phyloP scores from a whole-genome alignment of 2,888 invertebrate species.

The Drosophila melanosoma region DNA sequence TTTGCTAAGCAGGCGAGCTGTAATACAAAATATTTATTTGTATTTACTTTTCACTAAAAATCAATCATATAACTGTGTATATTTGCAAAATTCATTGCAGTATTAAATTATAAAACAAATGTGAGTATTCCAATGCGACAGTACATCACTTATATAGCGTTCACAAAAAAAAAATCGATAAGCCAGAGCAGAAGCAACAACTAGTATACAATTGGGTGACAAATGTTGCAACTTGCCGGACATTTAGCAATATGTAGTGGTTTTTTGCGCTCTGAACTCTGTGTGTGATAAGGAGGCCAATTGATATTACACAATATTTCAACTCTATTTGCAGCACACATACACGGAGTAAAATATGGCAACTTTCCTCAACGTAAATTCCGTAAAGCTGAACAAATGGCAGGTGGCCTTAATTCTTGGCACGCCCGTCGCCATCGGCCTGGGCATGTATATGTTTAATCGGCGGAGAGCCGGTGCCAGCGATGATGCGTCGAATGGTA shows the following conservation, averaged over 20 bases:
- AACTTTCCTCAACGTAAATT: constrained; percentile 75
- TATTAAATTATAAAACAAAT: constrained; percentile 57
- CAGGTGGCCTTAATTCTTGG: constrained; percentile 94
- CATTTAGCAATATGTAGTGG: constrained; percentile 41
- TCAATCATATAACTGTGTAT: constrained; percentile 43
- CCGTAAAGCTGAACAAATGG: constrained; percentile 88
- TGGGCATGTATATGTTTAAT: constrained; percentile 88
- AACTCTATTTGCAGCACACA: constrained; percentile 52
- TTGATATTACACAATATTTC: constrained; percentile 67
- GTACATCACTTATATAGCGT: not conserved
- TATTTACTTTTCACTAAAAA: constrained; percentile 65
- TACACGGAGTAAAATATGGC: constrained; percentile 51
- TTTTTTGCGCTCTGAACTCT: constrained; percentile 8
- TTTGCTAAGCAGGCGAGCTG: constrained; percentile 59
- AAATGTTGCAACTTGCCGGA: constrained; percentile 43
- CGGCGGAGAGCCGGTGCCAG: constrained; percentile 31
- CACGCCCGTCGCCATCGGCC: constrained; percentile 92
- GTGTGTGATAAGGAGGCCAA: constrained; percentile 48
- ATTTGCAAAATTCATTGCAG: constrained; percentile 71
- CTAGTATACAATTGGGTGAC: constrained; percentile 22
- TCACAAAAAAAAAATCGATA: constrained; percentile 48
- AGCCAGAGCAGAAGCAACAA: constrained; percentile 20
- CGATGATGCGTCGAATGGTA: constrained; percentile 26
- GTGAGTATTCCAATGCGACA: constrained; percentile 50
- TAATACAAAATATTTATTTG: constrained; percentile 41